phyloP scores from a whole-genome alignment of 2,797 vertebrate genomes.

The Tolypeutes matacus region DNA sequence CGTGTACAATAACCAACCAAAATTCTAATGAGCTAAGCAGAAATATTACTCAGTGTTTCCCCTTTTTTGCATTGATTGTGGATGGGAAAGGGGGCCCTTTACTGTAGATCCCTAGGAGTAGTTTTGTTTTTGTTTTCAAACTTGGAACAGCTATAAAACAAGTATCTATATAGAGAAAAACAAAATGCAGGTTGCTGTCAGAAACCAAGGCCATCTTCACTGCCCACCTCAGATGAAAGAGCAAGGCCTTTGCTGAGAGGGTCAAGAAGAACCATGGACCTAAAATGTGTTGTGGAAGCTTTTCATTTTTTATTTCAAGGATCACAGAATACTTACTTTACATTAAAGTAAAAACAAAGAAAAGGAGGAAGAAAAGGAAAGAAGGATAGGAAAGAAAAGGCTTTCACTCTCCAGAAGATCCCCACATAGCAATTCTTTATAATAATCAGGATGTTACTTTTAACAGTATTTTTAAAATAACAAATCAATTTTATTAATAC shows the following conservation, averaged over 20 bases:
- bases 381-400: not conserved
- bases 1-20: not conserved
- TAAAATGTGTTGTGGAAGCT: not conserved
- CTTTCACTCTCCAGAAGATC: not conserved
- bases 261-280: not conserved
- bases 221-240: not conserved
- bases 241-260: not conserved
- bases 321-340: not conserved
- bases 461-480: not conserved
- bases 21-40: constrained; percentile 2
- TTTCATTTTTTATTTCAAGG: not conserved
- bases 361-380: not conserved
- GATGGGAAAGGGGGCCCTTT: not conserved
- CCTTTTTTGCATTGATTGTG: not conserved
- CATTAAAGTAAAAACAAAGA: constrained; percentile 22
- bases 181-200: not conserved
- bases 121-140: not conserved
- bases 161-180: constrained; percentile 45
- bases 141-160: not conserved
- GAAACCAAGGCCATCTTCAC: not conserved
- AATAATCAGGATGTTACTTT: not conserved
- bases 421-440: not conserved
- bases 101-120: not conserved
- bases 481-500: no score
- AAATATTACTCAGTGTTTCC: not conserved